Percentiles rank a stretch among this genome's conserved stretches.
Conservation (phyloP, 2,888 invertebrate genomes). For the Scaeva pyrastri region DNA sequence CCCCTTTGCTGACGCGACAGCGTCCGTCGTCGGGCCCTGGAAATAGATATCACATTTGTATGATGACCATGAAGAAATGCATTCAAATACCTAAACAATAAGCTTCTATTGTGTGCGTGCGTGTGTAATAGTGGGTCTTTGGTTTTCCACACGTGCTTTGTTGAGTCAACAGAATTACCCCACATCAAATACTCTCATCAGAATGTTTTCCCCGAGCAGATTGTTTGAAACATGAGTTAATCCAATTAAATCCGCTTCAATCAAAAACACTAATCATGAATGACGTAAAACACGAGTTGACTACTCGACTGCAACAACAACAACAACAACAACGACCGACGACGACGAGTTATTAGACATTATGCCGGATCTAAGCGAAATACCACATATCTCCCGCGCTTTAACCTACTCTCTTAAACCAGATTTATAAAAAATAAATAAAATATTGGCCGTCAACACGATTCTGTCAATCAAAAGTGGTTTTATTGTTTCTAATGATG, state of each 20-base stretch:
- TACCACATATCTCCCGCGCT: slow-evolving; percentile 25
- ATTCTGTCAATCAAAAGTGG: slow-evolving; percentile 63
- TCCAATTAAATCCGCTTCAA: slow-evolving; percentile 68
- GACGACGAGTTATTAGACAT: no score
- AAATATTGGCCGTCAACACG: slow-evolving; percentile 60
- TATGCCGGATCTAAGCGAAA: slow-evolving; percentile 59
- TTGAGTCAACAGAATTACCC: slow-evolving; percentile 31
- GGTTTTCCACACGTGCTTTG: slow-evolving; percentile 30
- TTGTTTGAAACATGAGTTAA: slow-evolving; percentile 31
- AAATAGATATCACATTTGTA: neutral
- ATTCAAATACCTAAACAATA: neutral
- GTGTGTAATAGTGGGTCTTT: no score
- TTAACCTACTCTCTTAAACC: slow-evolving; percentile 12
- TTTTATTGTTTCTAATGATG: slow-evolving; percentile 16
- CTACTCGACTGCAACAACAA: no score
- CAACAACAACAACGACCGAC: no score
- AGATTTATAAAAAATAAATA: slow-evolving; percentile 11
- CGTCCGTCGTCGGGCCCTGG: neutral
- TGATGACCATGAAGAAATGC: slow-evolving; percentile 20
- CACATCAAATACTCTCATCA: neutral
- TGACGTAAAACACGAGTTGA: slow-evolving; percentile 64
- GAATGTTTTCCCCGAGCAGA: neutral
- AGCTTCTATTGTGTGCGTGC: slow-evolving; percentile 7
- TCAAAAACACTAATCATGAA: slow-evolving; percentile 40
- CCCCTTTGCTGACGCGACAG: no score